These are phyloP conservation scores for Platalea minor DNA, from an alignment of 2,797 vertebrate species.

Conservation along the genomic window DNA sequence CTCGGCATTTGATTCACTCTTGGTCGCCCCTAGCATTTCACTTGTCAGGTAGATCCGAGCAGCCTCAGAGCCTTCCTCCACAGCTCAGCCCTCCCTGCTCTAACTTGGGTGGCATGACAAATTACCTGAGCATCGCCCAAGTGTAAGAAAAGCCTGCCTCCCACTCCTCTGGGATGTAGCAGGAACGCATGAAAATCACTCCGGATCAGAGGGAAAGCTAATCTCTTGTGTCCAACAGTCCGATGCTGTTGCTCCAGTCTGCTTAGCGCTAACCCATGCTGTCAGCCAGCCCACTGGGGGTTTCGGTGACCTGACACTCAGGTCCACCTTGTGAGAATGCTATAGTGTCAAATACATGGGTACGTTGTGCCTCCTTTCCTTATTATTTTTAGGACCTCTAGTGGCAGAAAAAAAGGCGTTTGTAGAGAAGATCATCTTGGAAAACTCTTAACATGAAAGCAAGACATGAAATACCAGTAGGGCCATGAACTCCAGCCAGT, in stretches of 20 bases:
- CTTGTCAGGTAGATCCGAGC: neutral
- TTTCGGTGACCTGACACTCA: neutral
- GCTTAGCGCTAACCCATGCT: neutral
- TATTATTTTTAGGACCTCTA: neutral
- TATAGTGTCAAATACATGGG: neutral
- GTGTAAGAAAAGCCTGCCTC: neutral
- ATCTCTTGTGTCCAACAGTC: neutral
- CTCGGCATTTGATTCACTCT: neutral
- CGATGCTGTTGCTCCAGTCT: neutral
- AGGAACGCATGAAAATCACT: neutral
- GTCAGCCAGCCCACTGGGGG: rapidly evolving
- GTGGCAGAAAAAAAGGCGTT: neutral
- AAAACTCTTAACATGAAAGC: neutral
- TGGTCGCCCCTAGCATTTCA: neutral
- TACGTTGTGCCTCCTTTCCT: neutral
- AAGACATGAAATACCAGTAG: neutral
- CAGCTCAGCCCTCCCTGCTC: neutral
- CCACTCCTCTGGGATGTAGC: neutral
- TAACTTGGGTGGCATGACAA: neutral
- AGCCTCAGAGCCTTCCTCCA: neutral
- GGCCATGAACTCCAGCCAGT: neutral
- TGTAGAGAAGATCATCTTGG: neutral
- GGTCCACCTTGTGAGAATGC: neutral
- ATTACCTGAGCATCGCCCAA: neutral
- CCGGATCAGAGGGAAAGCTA: neutral